Conservation (phyloP, 2,113 vertebrate genomes). For the Cacatua alba region DNA sequence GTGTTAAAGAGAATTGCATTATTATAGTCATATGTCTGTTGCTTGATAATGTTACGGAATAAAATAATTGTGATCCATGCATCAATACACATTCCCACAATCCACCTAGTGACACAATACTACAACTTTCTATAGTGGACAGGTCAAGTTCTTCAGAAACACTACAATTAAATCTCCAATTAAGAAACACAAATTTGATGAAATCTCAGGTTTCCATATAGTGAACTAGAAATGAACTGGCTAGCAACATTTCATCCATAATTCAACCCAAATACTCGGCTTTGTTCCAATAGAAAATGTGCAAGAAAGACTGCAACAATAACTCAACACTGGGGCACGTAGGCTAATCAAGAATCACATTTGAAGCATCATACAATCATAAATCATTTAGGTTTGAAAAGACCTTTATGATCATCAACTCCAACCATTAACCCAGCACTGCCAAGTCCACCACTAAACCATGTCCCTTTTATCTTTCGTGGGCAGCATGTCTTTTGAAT, state of each 20-base stretch:
- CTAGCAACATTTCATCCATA: not conserved
- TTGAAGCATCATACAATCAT: not conserved
- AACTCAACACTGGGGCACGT: not conserved
- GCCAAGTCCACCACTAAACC: not conserved
- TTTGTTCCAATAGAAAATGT: not conserved
- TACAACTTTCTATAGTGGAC: not conserved
- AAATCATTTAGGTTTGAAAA: not conserved
- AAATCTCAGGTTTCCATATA: not conserved
- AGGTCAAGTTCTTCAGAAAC: not conserved
- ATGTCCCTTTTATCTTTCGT: not conserved
- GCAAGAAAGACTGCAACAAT: not conserved
- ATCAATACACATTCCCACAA: slow-evolving; percentile 72
- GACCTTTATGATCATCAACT: not conserved
- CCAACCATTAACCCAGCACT: not conserved
- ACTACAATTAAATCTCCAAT: not conserved
- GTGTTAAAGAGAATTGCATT: slow-evolving; percentile 86
- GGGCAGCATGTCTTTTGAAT: not conserved
- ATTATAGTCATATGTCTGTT: slow-evolving; percentile 88
- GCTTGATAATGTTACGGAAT: slow-evolving; percentile 87
- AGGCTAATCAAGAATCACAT: not conserved
- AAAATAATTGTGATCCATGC: slow-evolving; percentile 78
- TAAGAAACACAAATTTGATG: not conserved
- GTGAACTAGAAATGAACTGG: not conserved
- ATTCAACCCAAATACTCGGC: not conserved
- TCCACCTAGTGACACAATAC: not conserved